A percentile compares a stretch with the other conserved stretches of the same genome.
Conservation (phyloP, 1,140 invertebrate genomes). For the Platyscapa corneri region DNA sequence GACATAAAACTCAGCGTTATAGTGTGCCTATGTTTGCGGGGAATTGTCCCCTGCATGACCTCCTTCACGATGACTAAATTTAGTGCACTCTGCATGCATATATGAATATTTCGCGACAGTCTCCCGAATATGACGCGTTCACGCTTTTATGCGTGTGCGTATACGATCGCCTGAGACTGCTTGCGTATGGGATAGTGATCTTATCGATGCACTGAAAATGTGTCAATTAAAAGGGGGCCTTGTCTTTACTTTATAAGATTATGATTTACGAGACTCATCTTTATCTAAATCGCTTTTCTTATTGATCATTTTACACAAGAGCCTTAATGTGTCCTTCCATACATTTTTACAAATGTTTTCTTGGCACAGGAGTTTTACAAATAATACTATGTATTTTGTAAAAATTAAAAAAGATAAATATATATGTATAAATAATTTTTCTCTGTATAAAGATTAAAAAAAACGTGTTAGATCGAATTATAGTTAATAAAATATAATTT, state of each 20-base stretch:
- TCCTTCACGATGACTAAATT: slow-evolving; percentile 66
- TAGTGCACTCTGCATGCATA: slow-evolving; percentile 65
- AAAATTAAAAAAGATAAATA: too few species aligned
- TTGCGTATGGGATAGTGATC: background rate
- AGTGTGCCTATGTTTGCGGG: background rate
- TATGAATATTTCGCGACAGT: slow-evolving; percentile 63
- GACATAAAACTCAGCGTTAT: slow-evolving; percentile 65
- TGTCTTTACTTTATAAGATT: background rate
- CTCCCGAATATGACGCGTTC: slow-evolving; percentile 4
- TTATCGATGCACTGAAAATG: slow-evolving; percentile 4
- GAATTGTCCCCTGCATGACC: slow-evolving; percentile 63
- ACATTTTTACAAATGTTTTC: too few species aligned
- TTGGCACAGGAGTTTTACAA: too few species aligned
- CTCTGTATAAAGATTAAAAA: too few species aligned
- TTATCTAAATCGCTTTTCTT: too few species aligned
- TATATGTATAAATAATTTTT: too few species aligned
- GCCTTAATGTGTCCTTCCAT: too few species aligned
- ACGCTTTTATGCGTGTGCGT: background rate
- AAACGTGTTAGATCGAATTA: too few species aligned
- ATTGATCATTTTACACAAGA: too few species aligned
- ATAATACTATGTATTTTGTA: too few species aligned
- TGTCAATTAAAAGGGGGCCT: slow-evolving; percentile 36
- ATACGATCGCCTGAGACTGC: background rate
- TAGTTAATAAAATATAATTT: too few species aligned
- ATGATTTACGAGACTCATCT: background rate